phyloP scores from a whole-genome alignment of 2,797 vertebrate genomes.

The Coregonus ussuriensis region DNA sequence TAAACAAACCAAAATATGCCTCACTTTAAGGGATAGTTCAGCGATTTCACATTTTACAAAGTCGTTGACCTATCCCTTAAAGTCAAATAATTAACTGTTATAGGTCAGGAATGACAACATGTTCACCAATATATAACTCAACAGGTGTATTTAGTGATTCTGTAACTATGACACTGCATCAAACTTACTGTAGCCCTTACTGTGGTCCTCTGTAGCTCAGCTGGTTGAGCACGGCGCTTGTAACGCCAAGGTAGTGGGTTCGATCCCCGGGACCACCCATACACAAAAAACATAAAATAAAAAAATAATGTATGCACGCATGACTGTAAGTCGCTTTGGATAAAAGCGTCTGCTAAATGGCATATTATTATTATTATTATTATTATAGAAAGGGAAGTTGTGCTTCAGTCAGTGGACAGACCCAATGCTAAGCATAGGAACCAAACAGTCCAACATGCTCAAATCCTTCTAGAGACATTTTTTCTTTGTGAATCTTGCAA shows the following conservation, averaged over 20 bases:
- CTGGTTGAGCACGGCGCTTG: no score
- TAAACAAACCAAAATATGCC: conserved; percentile 1
- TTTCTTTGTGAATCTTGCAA: conserved; percentile 13
- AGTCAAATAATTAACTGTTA: background rate
- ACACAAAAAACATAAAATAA: no score
- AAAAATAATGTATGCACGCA: no score
- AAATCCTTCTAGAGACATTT: background rate
- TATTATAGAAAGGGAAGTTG: background rate
- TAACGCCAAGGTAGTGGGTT: no score
- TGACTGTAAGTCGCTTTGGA: no score
- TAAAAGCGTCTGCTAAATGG: no score
- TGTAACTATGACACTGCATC: conserved; percentile 25
- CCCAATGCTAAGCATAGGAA: background rate
- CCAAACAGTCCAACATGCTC: conserved; percentile 25
- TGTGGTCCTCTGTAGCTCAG: no score
- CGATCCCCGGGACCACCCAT: no score
- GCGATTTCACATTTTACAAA: background rate
- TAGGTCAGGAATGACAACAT: background rate
- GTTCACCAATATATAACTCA: background rate
- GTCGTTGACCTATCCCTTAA: background rate
- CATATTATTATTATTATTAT: no score
- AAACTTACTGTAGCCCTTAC: conserved; percentile 1
- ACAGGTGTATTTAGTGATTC: background rate
- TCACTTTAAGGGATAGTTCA: background rate
- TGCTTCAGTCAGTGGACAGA: background rate